phyloP scores from a whole-genome alignment of 2,888 invertebrate genomes.

The Euzetes globulus region DNA sequence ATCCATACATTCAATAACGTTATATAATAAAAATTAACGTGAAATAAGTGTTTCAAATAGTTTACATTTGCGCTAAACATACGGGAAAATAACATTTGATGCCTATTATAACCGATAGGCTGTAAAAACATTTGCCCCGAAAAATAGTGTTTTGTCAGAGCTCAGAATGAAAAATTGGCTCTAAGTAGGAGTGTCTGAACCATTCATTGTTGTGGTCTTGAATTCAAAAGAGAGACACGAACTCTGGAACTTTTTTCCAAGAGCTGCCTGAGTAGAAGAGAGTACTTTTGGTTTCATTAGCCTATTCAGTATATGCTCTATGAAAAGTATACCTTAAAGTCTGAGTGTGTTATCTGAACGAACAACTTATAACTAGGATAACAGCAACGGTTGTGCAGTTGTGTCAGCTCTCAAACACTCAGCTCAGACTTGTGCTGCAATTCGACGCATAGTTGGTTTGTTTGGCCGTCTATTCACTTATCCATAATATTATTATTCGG shows the following conservation, averaged over 20 bases:
- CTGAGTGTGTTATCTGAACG: background rate
- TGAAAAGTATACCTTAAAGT: conserved; percentile 8
- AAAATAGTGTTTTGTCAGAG: conserved; percentile 10
- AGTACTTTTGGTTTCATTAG: conserved; percentile 20
- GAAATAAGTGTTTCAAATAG: background rate
- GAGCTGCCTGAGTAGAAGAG: background rate
- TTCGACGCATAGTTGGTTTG: conserved; percentile 19
- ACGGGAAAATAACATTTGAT: conserved; percentile 15
- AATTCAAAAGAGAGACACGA: conserved; percentile 11
- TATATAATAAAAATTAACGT: background rate
- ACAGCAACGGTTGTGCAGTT: conserved; percentile 19
- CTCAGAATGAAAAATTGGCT: background rate
- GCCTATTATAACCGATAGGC: conserved; percentile 4
- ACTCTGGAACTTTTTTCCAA: conserved; percentile 6
- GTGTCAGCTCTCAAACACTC: background rate
- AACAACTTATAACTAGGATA: conserved; percentile 18
- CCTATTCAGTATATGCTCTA: background rate
- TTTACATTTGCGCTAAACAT: background rate
- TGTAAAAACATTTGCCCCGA: conserved; percentile 16
- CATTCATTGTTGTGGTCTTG: conserved; percentile 2
- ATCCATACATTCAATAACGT: background rate
- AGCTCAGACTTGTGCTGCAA: conserved; percentile 5
- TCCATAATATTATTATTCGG: conserved; percentile 6
- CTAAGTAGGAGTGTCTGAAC: conserved; percentile 21
- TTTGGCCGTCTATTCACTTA: background rate